phyloP scores from a whole-genome alignment of 2,888 invertebrate species.

The Chymomyza caudatula region DNA sequence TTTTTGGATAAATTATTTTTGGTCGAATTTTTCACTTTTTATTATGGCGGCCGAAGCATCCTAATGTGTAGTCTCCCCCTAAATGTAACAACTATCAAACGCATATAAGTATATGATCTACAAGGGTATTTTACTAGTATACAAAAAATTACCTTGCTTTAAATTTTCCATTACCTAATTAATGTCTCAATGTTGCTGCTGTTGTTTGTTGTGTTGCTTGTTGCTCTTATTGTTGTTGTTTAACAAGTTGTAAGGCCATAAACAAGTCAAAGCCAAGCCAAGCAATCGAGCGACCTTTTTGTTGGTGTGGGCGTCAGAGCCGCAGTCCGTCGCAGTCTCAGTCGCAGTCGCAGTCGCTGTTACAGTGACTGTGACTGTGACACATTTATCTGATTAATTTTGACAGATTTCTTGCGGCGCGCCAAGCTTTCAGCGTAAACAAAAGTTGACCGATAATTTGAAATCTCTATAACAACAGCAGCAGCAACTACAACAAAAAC shows the following conservation, averaged over 20 bases:
- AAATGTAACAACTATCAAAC: too few relatives aligned
- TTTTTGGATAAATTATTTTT: too few relatives aligned
- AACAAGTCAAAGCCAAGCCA: conserved; percentile 34
- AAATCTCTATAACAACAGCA: conserved; percentile 49
- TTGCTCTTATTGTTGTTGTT: conserved; percentile 15
- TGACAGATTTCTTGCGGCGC: conserved; percentile 49
- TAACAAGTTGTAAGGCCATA: conserved; percentile 15
- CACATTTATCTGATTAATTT: conserved; percentile 67
- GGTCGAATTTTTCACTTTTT: too few relatives aligned
- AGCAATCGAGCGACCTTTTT: conserved; percentile 40
- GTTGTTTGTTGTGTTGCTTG: not conserved
- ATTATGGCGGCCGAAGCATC: too few relatives aligned
- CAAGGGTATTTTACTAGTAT: not conserved
- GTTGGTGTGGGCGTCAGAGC: conserved; percentile 28
- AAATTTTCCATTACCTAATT: conserved; percentile 37
- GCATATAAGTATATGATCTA: not conserved
- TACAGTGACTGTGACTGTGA: conserved; percentile 22
- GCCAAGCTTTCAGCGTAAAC: conserved; percentile 24
- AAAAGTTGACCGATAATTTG: conserved; percentile 72
- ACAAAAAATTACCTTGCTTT: not conserved
- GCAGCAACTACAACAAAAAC: conserved; percentile 15
- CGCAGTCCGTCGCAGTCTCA: conserved; percentile 7
- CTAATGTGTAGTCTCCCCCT: too few relatives aligned
- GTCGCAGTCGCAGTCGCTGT: conserved; percentile 3
- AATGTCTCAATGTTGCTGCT: conserved; percentile 6